Percentiles rank a stretch among this genome's conserved stretches.
Conservation (phyloP, 2,113 vertebrate species). For the Scartelaos histophorus region DNA sequence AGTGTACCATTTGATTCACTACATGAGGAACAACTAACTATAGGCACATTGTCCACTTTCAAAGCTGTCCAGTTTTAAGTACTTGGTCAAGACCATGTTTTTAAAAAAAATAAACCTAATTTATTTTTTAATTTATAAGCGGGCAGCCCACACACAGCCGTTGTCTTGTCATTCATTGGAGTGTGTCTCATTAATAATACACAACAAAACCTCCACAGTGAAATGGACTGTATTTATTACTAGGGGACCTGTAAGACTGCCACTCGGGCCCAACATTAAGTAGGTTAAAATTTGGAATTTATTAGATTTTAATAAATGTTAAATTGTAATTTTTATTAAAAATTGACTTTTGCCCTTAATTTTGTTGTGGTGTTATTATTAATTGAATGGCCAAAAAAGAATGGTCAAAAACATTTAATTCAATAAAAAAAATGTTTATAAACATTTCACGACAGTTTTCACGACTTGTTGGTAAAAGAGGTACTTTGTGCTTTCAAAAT, state of each 20-base stretch:
- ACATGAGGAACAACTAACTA: constrained; percentile 28
- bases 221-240: constrained; percentile 76
- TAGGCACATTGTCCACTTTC: constrained; percentile 14
- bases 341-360: constrained; percentile 74
- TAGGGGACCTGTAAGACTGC: constrained; percentile 62
- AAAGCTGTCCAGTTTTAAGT: constrained; percentile 18
- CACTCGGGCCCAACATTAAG: constrained; percentile 61
- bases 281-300: constrained; percentile 78
- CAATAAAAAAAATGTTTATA: background rate
- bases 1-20: constrained; percentile 47
- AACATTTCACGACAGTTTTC: constrained; percentile 20
- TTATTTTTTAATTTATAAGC: constrained; percentile 19
- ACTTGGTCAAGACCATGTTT: constrained; percentile 24
- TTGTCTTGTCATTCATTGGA: constrained; percentile 43
- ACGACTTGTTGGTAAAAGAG: constrained; percentile 2
- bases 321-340: constrained; percentile 83
- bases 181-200: constrained; percentile 49
- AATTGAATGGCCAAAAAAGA: too few species aligned
- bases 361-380: constrained; percentile 13
- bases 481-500: background rate
- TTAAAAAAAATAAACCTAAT: constrained; percentile 15
- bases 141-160: constrained; percentile 24
- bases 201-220: constrained; percentile 27
- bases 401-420: background rate
- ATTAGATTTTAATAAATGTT: constrained; percentile 85